These are phyloP conservation scores for Malachius bipustulatus DNA, from an alignment of 2,888 invertebrate species.

Conservation along the genomic window DNA sequence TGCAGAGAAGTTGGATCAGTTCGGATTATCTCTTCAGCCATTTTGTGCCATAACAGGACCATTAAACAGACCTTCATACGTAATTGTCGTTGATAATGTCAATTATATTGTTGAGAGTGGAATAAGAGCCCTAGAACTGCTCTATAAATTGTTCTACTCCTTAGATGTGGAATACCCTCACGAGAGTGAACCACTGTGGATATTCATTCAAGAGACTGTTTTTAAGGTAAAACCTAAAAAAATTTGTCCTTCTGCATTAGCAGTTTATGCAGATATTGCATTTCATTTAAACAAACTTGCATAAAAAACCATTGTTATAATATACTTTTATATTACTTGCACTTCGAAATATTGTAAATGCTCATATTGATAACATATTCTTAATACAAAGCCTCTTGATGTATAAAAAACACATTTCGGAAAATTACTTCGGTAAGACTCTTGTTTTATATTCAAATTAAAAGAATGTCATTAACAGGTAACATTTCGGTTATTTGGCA, in stretches of 20 bases:
- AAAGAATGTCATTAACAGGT: too few relatives aligned
- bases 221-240: constrained; percentile 11
- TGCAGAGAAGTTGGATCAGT: neutral
- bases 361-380: neutral
- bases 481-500: too few relatives aligned
- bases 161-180: constrained; percentile 12
- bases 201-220: constrained; percentile 14
- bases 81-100: constrained; percentile 4
- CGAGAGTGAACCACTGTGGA: constrained; percentile 14
- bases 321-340: too few relatives aligned
- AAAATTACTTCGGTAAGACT: too few relatives aligned
- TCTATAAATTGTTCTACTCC: constrained; percentile 10
- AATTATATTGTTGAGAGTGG: constrained; percentile 3
- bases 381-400: too few relatives aligned
- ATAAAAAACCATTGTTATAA: neutral
- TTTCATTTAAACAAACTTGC: constrained; percentile 7
- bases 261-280: constrained; percentile 10
- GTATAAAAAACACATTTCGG: too few relatives aligned
- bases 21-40: constrained; percentile 5
- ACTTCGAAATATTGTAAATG: too few relatives aligned
- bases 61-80: too few relatives aligned
- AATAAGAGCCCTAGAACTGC: constrained; percentile 9
- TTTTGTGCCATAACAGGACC: neutral
- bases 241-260: constrained; percentile 10
- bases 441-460: too few relatives aligned